These are phyloP conservation scores for Ophonus ardosiacus DNA, from an alignment of 2,888 invertebrate genomes.

Conservation along the genomic window DNA sequence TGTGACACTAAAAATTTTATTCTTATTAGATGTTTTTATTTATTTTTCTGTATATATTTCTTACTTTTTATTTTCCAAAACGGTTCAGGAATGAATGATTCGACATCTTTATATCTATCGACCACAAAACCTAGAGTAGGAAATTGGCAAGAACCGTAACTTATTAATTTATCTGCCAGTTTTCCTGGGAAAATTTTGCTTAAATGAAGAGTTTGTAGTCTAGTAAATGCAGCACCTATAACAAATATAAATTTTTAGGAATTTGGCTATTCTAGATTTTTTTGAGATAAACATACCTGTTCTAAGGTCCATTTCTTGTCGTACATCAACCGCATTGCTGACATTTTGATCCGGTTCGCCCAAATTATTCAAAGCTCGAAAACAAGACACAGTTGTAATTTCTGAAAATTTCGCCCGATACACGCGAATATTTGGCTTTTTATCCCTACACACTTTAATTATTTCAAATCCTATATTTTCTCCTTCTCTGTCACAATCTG, in stretches of 20 bases:
- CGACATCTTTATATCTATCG: constrained; percentile 94
- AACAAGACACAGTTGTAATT: constrained; percentile 91
- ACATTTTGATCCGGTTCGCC: constrained; percentile 87
- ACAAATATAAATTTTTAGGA: neutral
- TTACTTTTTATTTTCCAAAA: constrained; percentile 97
- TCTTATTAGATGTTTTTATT: constrained; percentile 37
- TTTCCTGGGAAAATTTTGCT: constrained; percentile 87
- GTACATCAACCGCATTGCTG: constrained; percentile 95
- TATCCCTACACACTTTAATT: constrained; percentile 91
- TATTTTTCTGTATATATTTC: constrained; percentile 27
- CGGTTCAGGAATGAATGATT: constrained; percentile 92
- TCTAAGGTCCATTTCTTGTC: constrained; percentile 93
- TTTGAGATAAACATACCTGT: constrained; percentile 81
- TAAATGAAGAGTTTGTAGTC: constrained; percentile 95
- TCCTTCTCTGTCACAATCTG: constrained; percentile 99
- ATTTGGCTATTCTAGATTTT: neutral
- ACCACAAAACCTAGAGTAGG: constrained; percentile 99
- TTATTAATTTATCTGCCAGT: constrained; percentile 89
- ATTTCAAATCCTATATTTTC: constrained; percentile 99
- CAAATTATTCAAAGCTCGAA: constrained; percentile 88
- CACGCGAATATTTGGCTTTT: constrained; percentile 84
- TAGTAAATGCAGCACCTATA: constrained; percentile 95
- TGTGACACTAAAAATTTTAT: constrained; percentile 83
- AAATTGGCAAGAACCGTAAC: constrained; percentile 99
- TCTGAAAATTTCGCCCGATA: constrained; percentile 97